phyloP scores from a whole-genome alignment of 2,113 vertebrate genomes.

The Gobio gobio region DNA sequence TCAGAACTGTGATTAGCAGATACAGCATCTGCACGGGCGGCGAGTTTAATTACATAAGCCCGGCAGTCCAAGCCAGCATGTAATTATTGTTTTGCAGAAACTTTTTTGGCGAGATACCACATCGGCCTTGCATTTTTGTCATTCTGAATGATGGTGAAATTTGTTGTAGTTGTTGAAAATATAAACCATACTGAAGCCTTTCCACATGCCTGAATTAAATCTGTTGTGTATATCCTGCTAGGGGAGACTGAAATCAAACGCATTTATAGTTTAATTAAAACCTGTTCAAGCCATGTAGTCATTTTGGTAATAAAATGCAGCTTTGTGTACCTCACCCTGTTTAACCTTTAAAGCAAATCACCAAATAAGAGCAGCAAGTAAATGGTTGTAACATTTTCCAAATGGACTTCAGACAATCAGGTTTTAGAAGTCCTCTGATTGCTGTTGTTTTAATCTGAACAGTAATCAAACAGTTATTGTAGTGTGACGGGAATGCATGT shows the following conservation, averaged over 20 bases:
- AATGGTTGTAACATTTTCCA: background rate
- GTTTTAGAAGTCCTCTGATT: background rate
- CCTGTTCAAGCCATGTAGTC: background rate
- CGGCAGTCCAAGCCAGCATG: background rate
- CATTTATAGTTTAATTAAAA: slow-evolving; percentile 7
- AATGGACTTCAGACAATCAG: background rate
- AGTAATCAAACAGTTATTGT: background rate
- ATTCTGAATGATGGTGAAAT: background rate
- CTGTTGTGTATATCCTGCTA: slow-evolving; percentile 16
- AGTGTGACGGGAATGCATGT: background rate
- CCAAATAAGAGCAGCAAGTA: background rate
- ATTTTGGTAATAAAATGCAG: slow-evolving; percentile 21
- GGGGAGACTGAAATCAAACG: background rate
- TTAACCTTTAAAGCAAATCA: slow-evolving; percentile 11
- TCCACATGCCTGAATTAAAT: background rate
- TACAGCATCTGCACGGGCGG: background rate
- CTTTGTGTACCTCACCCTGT: slow-evolving; percentile 12
- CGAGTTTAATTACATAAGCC: background rate
- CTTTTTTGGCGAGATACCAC: background rate
- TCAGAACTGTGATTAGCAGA: slow-evolving; percentile 23
- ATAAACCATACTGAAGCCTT: background rate
- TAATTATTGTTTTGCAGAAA: background rate
- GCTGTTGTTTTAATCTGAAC: slow-evolving; percentile 15
- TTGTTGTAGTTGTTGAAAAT: background rate
- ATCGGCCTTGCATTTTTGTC: background rate